Percentiles rank a stretch among this genome's conserved stretches.
These are phyloP conservation scores for Drosophila paulistorum DNA, from an alignment of 1,140 invertebrate genomes.

Conservation along the genomic window DNA sequence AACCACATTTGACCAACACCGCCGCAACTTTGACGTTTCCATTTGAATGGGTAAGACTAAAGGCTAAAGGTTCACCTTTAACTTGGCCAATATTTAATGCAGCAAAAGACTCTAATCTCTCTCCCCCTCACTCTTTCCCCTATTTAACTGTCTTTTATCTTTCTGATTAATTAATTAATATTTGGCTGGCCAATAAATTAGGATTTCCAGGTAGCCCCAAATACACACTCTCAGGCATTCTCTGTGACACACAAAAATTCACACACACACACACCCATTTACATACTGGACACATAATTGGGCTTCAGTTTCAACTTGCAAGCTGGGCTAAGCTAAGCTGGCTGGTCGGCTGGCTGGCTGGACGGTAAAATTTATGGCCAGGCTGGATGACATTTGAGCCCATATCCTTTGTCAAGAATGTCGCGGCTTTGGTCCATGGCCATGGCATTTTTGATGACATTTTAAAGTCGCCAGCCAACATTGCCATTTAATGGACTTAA, in stretches of 20 bases:
- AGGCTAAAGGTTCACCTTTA: conserved; percentile 1
- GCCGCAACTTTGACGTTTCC: conserved; percentile 40
- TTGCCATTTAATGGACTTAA: conserved; percentile 70
- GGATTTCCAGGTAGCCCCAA: conserved; percentile 40
- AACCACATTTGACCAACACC: conserved; percentile 51
- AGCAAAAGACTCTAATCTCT: background rate
- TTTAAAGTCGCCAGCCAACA: conserved; percentile 60
- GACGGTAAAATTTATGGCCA: conserved; percentile 61
- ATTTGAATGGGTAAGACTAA: conserved; percentile 39
- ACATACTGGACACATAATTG: conserved; percentile 38
- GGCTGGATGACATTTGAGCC: conserved; percentile 63
- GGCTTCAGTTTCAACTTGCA: conserved; percentile 37
- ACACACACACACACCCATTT: conserved; percentile 14
- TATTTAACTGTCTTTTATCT: background rate
- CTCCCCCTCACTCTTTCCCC: too few species aligned
- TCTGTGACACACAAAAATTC: conserved; percentile 30
- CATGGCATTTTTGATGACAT: conserved; percentile 43
- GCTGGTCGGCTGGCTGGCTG: background rate
- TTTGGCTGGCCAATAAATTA: conserved; percentile 52
- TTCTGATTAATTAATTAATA: conserved; percentile 69
- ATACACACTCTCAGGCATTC: conserved; percentile 16
- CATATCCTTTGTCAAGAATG: conserved; percentile 64
- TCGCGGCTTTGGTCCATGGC: conserved; percentile 25
- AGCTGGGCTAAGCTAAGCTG: background rate
- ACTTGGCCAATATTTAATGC: conserved; percentile 14